phyloP scores from a whole-genome alignment of 2,113 vertebrate species.

The Ariopsis seemanni region DNA sequence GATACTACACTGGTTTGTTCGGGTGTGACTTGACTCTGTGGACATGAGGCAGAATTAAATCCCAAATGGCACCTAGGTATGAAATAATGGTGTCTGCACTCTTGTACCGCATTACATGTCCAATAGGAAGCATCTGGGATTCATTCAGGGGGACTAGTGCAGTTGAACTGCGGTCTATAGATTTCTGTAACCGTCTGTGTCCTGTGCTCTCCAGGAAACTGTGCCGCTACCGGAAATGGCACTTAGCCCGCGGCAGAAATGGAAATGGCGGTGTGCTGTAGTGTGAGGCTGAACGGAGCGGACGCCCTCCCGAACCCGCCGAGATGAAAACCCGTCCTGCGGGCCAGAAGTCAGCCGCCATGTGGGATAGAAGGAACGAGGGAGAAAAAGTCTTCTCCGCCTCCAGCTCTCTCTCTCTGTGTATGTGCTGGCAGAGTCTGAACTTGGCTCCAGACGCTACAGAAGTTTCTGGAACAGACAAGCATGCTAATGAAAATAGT shows the following conservation, averaged over 20 bases:
- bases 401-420: slow-evolving; percentile 55
- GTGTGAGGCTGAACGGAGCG: slow-evolving; percentile 62
- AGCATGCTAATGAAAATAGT: slow-evolving; percentile 43
- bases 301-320: slow-evolving; percentile 70
- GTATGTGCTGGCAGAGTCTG: slow-evolving; percentile 44
- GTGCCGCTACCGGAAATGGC: slow-evolving; percentile 63
- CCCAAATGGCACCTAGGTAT: background rate
- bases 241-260: slow-evolving; percentile 71
- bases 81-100: background rate
- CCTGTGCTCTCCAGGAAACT: slow-evolving; percentile 57
- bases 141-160: background rate
- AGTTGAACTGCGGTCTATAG: slow-evolving; percentile 2
- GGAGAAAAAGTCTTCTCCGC: slow-evolving; percentile 64
- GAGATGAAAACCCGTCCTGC: slow-evolving; percentile 72
- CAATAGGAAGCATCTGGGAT: background rate
- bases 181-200: slow-evolving; percentile 48
- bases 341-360: slow-evolving; percentile 75
- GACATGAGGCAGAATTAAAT: slow-evolving; percentile 9
- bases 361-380: slow-evolving; percentile 60
- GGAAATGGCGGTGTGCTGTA: slow-evolving; percentile 62
- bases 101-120: background rate
- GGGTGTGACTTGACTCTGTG: slow-evolving; percentile 22
- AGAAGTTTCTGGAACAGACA: slow-evolving; percentile 51
- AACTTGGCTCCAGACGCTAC: slow-evolving; percentile 51
- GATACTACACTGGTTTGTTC: slow-evolving; percentile 3